Evolutionary conservation across 2,888 invertebrate genomes (phyloP).

Genomic region (Plebejus melissa): DNA sequence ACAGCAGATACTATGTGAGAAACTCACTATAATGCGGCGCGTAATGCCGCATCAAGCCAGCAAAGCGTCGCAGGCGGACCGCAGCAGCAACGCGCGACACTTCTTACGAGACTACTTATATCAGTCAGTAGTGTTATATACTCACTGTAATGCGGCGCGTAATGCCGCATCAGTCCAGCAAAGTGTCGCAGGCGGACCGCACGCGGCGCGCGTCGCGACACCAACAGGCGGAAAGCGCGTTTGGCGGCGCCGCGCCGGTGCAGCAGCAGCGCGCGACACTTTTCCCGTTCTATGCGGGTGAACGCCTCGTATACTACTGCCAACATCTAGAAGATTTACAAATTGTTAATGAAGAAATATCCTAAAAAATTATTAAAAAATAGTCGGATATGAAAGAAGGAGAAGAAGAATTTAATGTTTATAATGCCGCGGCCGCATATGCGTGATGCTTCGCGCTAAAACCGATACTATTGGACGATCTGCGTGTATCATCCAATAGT

Average conservation of each 20-base stretch:
- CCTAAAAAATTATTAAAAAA: not conserved
- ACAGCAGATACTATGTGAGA: no score
- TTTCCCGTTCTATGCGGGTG: slow-evolving; percentile 90
- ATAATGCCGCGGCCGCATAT: not conserved
- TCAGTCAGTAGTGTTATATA: not conserved
- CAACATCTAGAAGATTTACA: slow-evolving; percentile 80
- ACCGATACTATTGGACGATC: no score
- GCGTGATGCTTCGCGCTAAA: no score
- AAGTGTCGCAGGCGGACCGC: slow-evolving; percentile 86
- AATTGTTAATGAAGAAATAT: no score
- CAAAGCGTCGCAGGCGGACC: no score
- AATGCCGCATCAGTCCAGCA: slow-evolving; percentile 88
- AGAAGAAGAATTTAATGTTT: not conserved
- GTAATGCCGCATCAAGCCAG: no score
- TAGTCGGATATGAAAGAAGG: not conserved
- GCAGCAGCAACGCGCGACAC: no score
- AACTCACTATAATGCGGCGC: no score
- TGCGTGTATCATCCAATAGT: no score
- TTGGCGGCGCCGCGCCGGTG: slow-evolving; percentile 90
- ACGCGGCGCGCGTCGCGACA: slow-evolving; percentile 85
- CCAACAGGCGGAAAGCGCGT: slow-evolving; percentile 88
- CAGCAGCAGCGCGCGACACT: slow-evolving; percentile 88
- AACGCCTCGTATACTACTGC: slow-evolving; percentile 95
- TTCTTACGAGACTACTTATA: no score
- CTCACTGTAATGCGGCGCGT: slow-evolving; percentile 82